These are phyloP conservation scores for Tholera decimalis DNA, from an alignment of 2,888 invertebrate genomes.

Conservation along the genomic window DNA sequence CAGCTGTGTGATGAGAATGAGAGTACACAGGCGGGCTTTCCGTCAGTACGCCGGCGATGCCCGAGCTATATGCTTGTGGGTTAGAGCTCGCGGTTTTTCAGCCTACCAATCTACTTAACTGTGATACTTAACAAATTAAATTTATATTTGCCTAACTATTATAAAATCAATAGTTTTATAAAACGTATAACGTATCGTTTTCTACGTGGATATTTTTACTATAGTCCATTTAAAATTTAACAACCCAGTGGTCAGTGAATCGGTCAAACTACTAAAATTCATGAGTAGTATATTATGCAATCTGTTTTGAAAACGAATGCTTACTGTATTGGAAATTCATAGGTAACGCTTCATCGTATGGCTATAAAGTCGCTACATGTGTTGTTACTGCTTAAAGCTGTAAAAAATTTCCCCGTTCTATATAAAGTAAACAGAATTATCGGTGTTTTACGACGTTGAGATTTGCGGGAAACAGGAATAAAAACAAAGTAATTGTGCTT, in stretches of 20 bases:
- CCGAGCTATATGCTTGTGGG: slow-evolving; percentile 63
- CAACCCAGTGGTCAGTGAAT: slow-evolving; percentile 54
- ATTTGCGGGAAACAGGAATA: slow-evolving; percentile 2
- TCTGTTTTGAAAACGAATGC: slow-evolving; percentile 56
- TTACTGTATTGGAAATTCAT: slow-evolving; percentile 41
- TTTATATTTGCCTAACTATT: slow-evolving; percentile 48
- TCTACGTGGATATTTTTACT: slow-evolving; percentile 31
- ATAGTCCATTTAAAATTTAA: background rate
- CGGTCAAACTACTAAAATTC: slow-evolving; percentile 48
- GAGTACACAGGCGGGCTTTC: slow-evolving; percentile 25
- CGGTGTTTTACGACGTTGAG: slow-evolving; percentile 7
- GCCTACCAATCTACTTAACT: slow-evolving; percentile 59
- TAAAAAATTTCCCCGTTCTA: slow-evolving; percentile 21
- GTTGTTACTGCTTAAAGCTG: slow-evolving; percentile 12
- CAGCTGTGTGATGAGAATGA: slow-evolving; percentile 42
- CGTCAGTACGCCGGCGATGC: slow-evolving; percentile 72
- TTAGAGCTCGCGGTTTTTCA: slow-evolving; percentile 37
- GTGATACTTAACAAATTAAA: slow-evolving; percentile 63
- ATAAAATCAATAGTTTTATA: slow-evolving; percentile 33
- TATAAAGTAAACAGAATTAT: slow-evolving; percentile 9
- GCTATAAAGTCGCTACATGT: slow-evolving; percentile 20
- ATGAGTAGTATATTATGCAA: slow-evolving; percentile 68
- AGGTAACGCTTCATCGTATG: slow-evolving; percentile 9
- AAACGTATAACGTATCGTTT: slow-evolving; percentile 11
- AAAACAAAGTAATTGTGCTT: slow-evolving; percentile 16